Base-by-base conservation (phyloP, 1,140 invertebrate species). In the Eriosoma lanigerum region DNA sequence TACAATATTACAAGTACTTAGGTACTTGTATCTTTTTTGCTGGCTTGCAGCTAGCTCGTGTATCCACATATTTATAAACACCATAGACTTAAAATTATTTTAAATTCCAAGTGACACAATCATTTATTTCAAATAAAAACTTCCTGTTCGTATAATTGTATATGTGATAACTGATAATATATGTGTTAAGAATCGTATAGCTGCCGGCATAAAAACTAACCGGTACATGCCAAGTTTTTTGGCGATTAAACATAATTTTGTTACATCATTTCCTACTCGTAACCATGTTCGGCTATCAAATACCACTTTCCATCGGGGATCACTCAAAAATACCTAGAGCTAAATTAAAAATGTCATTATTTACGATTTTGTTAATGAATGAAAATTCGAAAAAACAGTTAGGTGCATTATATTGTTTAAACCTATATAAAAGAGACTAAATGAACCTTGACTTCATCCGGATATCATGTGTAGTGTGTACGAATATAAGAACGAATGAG, bases 251-350 rank as follows among this genome's bases (percentile, higher is more conserved):
- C 17, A 29, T n/a, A 26, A 52, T 29, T 29, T 12, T 19, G 19
- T 72, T 72, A 52, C 68, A 72, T 72, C 24, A 72, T 52, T 50
- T 72, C 48, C 48, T 46, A 72, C 8, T 50, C 48, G 19, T 72
- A 72, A 72, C 48, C 48, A 29, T 24, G 19, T 50, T 72, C 48
- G 19, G 24, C 46, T 52, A 72, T 72, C 48, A 46, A 24, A 8
- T 52, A 52, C 46, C 48, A 72, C 68, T 72, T 72, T 72, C 68
- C 46, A 72, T 3, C 10, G 17, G 68, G 52, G 24, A 17, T 10
- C 68, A 52, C 29, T 72, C 68, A 50, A 17, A 50, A 50, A 26
- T 12, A 24, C 48, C 68, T 5, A 4, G 15, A 21, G 24, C 24
- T 5, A 29, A 19, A 52, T 72, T 26, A 29, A 52, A 70, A 52